phyloP scores from a whole-genome alignment of 2,797 vertebrate genomes.

The Pelochelys cantorii region DNA sequence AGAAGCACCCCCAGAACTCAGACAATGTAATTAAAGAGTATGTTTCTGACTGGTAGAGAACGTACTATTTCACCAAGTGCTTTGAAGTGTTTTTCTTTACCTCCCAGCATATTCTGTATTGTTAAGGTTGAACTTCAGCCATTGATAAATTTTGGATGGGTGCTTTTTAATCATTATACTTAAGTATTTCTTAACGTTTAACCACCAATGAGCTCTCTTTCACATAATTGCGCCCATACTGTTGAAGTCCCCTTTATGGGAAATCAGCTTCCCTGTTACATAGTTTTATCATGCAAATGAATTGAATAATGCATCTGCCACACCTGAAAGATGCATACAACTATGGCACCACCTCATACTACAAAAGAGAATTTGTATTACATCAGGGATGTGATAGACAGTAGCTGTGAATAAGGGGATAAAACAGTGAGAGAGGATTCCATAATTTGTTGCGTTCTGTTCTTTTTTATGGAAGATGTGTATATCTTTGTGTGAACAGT shows the following conservation, averaged over 20 bases:
- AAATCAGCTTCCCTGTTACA: neutral
- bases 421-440: neutral
- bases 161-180: neutral
- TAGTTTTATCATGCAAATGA: neutral
- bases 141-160: neutral
- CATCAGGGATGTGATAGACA: neutral
- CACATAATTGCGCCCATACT: neutral
- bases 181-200: neutral
- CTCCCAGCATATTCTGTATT: neutral
- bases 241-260: neutral
- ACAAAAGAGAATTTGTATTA: neutral
- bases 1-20: neutral
- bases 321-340: neutral
- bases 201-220: neutral
- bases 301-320: neutral
- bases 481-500: neutral
- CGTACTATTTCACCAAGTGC: neutral
- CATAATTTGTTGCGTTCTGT: neutral
- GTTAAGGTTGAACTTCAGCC: neutral
- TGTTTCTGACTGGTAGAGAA: neutral
- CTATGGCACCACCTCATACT: neutral
- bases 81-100: neutral
- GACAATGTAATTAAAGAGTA: neutral
- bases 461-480: neutral
- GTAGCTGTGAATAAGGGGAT: neutral